Conservation (phyloP, 2,113 vertebrate species). For the Sclerurus mexicanus region DNA sequence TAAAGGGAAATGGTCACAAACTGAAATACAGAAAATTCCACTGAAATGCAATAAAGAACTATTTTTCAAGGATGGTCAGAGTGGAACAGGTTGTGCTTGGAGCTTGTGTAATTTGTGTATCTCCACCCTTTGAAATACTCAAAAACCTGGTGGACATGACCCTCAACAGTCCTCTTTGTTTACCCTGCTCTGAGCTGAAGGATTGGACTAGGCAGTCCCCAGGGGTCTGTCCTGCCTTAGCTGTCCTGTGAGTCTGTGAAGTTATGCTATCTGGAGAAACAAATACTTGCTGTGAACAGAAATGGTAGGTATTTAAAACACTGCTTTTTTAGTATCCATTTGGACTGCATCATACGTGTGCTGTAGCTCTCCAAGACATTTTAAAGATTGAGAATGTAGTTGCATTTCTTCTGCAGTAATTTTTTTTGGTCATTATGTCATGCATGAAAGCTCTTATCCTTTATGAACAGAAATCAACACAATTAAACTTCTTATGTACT, state of each 20-base stretch:
- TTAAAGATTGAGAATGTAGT: conserved; percentile 15
- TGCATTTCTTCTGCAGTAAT: conserved; percentile 11
- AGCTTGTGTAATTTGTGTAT: background rate
- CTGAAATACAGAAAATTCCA: background rate
- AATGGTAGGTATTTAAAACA: background rate
- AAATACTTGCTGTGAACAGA: background rate
- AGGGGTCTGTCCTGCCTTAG: background rate
- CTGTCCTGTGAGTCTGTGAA: background rate
- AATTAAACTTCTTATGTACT: background rate
- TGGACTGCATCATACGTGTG: background rate
- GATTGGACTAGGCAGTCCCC: background rate
- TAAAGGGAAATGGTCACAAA: background rate
- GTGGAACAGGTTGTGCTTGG: background rate
- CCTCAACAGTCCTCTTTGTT: background rate
- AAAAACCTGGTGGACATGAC: background rate
- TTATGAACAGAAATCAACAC: background rate
- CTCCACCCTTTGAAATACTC: background rate
- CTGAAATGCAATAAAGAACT: background rate
- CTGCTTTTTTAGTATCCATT: background rate
- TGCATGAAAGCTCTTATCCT: background rate
- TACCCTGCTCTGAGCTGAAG: background rate
- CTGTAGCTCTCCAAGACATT: background rate
- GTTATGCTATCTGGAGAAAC: background rate
- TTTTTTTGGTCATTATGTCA: background rate
- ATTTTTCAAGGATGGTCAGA: background rate